Percentiles rank a stretch among this genome's conserved stretches.
Evolutionary conservation across 2,113 vertebrate genomes (phyloP).

Genomic region (Cepphus grylle): DNA sequence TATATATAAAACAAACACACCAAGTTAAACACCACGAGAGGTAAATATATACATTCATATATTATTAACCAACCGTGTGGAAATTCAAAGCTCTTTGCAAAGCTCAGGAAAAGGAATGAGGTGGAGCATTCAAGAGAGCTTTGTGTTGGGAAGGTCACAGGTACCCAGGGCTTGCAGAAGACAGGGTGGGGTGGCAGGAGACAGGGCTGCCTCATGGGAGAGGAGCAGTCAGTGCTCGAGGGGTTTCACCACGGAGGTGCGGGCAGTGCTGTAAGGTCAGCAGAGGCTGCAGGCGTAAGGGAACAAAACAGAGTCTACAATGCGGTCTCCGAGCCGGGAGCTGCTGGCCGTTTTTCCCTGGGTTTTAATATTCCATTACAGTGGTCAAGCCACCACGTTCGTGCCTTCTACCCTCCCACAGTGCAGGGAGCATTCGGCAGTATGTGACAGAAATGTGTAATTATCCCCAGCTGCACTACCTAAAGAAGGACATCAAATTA

Average conservation of each 20-base stretch:
- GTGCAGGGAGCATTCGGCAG: not conserved
- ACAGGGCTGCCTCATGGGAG: not conserved
- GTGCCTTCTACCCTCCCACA: not conserved
- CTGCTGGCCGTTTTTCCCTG: accelerated
- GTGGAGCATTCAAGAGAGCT: not conserved
- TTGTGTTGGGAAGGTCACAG: accelerated
- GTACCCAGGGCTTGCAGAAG: not conserved
- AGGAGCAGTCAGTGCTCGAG: accelerated
- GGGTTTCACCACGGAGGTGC: not conserved
- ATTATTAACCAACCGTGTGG: not conserved
- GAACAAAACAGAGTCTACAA: not conserved
- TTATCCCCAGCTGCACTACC: not conserved
- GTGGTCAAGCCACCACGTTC: accelerated
- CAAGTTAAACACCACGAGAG: not conserved
- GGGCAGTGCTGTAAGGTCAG: not conserved
- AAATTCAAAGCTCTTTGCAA: not conserved
- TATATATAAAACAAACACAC: not conserved
- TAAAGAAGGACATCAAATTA: not conserved
- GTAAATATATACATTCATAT: not conserved
- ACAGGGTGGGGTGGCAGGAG: accelerated
- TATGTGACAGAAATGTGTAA: not conserved
- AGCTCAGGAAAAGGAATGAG: not conserved
- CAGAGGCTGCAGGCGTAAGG: not conserved
- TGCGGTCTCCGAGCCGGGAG: not conserved
- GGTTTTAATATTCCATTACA: not conserved